These are phyloP conservation scores for Aviceda subcristata DNA, from an alignment of 2,113 vertebrate species.

Conservation along the genomic window DNA sequence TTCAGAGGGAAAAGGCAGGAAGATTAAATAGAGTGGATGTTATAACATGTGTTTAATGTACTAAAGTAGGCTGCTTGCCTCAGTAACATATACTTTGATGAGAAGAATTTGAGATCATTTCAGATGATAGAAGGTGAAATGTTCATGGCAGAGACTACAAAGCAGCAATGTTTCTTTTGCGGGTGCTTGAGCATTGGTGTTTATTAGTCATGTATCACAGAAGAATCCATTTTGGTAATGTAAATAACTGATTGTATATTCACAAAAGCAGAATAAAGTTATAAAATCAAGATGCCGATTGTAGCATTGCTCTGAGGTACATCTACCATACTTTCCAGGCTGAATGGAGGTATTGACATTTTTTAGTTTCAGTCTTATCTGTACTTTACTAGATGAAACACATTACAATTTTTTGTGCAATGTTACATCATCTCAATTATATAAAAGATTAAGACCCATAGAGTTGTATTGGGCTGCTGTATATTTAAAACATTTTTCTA, in stretches of 20 bases:
- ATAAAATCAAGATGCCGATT: not conserved
- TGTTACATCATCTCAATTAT: not conserved
- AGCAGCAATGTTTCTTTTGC: not conserved
- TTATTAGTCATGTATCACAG: not conserved
- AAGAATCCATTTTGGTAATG: not conserved
- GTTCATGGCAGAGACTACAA: slow-evolving; percentile 51
- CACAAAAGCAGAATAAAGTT: not conserved
- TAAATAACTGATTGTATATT: not conserved
- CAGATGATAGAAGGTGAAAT: slow-evolving; percentile 25
- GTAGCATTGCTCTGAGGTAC: not conserved
- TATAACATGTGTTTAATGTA: slow-evolving; percentile 14
- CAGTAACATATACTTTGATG: slow-evolving; percentile 21
- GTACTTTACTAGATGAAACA: not conserved
- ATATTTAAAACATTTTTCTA: not conserved
- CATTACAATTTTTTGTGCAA: not conserved
- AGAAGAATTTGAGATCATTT: slow-evolving; percentile 39
- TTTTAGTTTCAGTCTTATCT: not conserved
- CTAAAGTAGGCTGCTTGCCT: not conserved
- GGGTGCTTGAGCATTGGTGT: slow-evolving; percentile 19
- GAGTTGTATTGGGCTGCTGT: not conserved
- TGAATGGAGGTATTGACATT: not conserved
- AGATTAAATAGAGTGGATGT: slow-evolving; percentile 16
- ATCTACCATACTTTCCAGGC: not conserved
- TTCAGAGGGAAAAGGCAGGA: slow-evolving; percentile 4
- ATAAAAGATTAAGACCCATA: not conserved